Percentiles rank a stretch among this genome's conserved stretches.
These are phyloP conservation scores for Craseonycteris thonglongyai DNA, from an alignment of 2,113 vertebrate species.

Conservation along the genomic window DNA sequence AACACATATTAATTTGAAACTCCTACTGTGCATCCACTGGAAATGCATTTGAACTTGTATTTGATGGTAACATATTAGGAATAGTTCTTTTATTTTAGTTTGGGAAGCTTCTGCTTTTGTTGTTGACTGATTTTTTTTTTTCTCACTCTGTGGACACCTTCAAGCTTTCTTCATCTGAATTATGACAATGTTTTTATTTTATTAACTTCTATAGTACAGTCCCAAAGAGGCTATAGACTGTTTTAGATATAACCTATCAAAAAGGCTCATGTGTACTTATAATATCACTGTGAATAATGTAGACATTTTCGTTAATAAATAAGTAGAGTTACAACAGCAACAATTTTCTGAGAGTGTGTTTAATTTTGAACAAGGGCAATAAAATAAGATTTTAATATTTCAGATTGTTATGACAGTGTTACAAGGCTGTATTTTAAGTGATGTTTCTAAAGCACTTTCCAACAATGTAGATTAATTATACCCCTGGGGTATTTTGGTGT, in stretches of 20 bases:
- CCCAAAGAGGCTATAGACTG: not conserved
- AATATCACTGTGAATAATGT: not conserved
- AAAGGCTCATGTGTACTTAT: not conserved
- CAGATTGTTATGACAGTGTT: not conserved
- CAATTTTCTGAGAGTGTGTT: not conserved
- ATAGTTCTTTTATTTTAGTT: not conserved
- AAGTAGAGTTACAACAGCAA: not conserved
- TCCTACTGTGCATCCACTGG: not conserved
- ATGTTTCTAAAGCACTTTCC: constrained; percentile 26
- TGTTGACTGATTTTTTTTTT: not conserved
- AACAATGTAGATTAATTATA: constrained; percentile 37
- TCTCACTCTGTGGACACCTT: not conserved
- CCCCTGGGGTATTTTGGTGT: constrained; percentile 28
- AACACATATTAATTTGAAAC: not conserved
- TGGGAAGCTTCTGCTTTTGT: not conserved
- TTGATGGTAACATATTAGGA: not conserved
- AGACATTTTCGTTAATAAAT: not conserved
- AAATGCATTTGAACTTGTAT: not conserved
- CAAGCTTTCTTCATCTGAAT: not conserved
- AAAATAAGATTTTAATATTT: constrained; percentile 18
- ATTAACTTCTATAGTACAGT: not conserved
- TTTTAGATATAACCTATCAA: not conserved
- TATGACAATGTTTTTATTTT: not conserved
- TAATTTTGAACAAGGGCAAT: not conserved
- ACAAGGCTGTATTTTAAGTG: constrained; percentile 13